Percentiles rank a stretch among this genome's conserved stretches.
These are phyloP conservation scores for Menura novaehollandiae DNA, from an alignment of 2,113 vertebrate genomes.

Conservation along the genomic window DNA sequence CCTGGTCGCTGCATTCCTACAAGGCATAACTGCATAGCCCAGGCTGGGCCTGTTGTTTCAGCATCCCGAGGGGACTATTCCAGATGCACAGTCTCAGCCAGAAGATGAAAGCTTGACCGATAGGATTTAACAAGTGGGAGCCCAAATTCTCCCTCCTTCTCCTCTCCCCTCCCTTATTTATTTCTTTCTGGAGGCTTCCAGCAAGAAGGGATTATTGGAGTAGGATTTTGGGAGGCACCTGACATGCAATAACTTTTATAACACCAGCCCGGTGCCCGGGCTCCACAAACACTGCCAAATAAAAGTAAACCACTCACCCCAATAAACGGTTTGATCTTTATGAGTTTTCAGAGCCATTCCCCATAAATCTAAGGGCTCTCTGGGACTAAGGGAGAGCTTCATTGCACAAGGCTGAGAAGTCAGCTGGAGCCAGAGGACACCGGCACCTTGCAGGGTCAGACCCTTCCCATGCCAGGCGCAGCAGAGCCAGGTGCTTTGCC, in stretches of 20 bases:
- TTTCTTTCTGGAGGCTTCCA: not conserved
- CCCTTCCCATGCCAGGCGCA: fast-evolving
- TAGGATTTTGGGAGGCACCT: slow-evolving; percentile 1
- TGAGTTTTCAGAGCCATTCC: not conserved
- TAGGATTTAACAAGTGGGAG: not conserved
- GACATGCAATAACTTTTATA: not conserved
- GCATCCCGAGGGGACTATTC: not conserved
- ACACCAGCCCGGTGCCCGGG: not conserved
- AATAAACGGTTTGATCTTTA: not conserved
- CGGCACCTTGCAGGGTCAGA: fast-evolving
- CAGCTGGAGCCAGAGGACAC: not conserved
- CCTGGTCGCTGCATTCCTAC: not conserved
- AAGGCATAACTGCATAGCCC: fast-evolving
- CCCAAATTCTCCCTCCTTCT: not conserved
- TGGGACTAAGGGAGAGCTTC: not conserved
- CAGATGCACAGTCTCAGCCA: not conserved
- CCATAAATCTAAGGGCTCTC: not conserved
- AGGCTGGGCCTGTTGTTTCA: not conserved
- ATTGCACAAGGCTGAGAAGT: not conserved
- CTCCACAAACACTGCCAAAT: not conserved
- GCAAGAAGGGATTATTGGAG: not conserved
- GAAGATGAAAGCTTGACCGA: not conserved
- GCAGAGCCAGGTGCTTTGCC: not conserved
- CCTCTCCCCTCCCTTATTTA: not conserved
- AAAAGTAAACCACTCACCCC: not conserved